Evolutionary conservation across 2,797 vertebrate genomes (phyloP).

Genomic region (Hypotaenidia philippensis): DNA sequence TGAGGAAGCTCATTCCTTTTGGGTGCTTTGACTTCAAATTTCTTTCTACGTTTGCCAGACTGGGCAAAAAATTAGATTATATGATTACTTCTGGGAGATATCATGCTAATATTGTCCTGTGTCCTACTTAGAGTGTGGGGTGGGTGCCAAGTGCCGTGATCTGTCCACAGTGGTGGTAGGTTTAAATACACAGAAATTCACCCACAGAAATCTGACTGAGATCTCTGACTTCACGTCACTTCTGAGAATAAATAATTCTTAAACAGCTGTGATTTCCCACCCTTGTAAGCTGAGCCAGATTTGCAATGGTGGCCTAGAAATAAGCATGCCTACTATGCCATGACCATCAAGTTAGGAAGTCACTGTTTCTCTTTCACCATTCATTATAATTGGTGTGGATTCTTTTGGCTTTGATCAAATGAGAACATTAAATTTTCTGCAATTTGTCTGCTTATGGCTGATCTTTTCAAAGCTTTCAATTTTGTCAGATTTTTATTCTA

Average conservation of each 20-base stretch:
- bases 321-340: accelerated
- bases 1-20: not conserved
- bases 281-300: not conserved
- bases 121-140: not conserved
- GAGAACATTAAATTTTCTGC: not conserved
- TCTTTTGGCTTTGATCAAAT: not conserved
- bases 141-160: not conserved
- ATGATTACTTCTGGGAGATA: not conserved
- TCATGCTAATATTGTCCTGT: not conserved
- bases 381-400: not conserved
- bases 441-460: not conserved
- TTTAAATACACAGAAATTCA: not conserved
- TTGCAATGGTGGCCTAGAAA: not conserved
- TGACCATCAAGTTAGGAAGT: not conserved
- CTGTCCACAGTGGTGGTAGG: not conserved
- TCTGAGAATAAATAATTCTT: slow-evolving; percentile 14
- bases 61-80: not conserved
- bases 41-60: not conserved
- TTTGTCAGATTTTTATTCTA: not conserved
- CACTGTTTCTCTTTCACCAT: not conserved
- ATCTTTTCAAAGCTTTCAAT: not conserved
- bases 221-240: not conserved
- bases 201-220: not conserved
- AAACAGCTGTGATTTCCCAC: not conserved
- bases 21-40: not conserved